Percentiles rank a stretch among this genome's conserved stretches.
phyloP scores from a whole-genome alignment of 2,797 vertebrate species.

The Sebastes paucispinis region DNA sequence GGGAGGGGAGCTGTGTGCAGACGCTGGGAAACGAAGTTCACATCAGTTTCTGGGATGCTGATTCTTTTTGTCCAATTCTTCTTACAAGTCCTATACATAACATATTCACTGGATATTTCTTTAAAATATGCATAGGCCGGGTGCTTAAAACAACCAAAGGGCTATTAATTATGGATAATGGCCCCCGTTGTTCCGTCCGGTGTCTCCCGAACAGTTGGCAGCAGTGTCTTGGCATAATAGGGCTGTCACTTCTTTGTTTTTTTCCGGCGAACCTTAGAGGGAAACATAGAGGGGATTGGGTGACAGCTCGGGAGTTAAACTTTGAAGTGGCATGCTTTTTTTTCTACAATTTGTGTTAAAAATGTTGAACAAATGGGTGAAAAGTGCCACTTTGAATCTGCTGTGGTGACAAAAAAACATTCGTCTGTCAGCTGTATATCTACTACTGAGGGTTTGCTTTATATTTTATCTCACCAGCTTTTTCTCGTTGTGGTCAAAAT shows the following conservation, averaged over 20 bases:
- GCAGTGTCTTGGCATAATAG: slow-evolving; percentile 48
- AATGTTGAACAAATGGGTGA: slow-evolving; percentile 20
- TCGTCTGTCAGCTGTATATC: not conserved
- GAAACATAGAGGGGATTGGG: slow-evolving; percentile 7
- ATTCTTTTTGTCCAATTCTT: slow-evolving; percentile 68
- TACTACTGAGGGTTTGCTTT: not conserved
- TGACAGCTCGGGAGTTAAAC: slow-evolving; percentile 41
- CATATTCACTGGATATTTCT: slow-evolving; percentile 76
- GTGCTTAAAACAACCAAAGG: slow-evolving; percentile 73
- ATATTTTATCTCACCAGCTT: not conserved
- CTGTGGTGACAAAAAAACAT: not conserved
- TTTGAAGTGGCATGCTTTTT: not conserved
- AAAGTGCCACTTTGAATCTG: slow-evolving; percentile 16
- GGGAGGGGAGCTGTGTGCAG: slow-evolving; percentile 40
- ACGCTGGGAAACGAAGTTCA: slow-evolving; percentile 47
- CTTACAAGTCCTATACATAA: slow-evolving; percentile 71
- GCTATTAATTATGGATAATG: slow-evolving; percentile 79
- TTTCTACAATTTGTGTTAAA: not conserved
- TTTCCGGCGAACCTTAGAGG: not conserved
- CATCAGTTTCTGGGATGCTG: slow-evolving; percentile 60
- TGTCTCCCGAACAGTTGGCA: slow-evolving; percentile 69
- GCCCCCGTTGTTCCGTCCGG: slow-evolving; percentile 64
- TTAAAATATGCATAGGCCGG: slow-evolving; percentile 79
- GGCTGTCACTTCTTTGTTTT: slow-evolving; percentile 46
- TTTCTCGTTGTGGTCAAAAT: not conserved